Evolutionary conservation across 2,888 invertebrate genomes (phyloP).

Genomic region (Habroteleia sp.): DNA sequence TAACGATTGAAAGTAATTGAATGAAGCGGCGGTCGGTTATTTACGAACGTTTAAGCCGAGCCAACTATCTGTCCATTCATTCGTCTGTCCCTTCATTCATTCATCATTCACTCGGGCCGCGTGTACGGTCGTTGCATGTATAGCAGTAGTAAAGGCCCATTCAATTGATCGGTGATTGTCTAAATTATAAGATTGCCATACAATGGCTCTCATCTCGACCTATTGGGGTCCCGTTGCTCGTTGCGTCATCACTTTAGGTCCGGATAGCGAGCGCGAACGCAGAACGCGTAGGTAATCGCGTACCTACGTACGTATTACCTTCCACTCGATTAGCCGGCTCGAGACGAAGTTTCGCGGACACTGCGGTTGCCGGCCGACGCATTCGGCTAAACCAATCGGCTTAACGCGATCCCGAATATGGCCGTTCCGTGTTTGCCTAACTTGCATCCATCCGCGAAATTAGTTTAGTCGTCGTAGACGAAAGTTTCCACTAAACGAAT

Average conservation of each 20-base stretch:
- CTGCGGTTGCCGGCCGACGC: conserved; percentile 6
- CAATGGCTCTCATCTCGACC: conserved; percentile 81
- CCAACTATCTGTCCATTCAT: conserved; percentile 82
- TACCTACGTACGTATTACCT: conserved; percentile 48
- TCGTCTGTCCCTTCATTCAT: conserved; percentile 82
- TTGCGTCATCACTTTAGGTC: conserved; percentile 81
- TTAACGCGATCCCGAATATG: conserved; percentile 68
- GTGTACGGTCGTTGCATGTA: conserved; percentile 79
- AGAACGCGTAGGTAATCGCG: conserved; percentile 69
- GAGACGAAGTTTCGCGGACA: conserved; percentile 30
- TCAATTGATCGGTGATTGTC: conserved; percentile 82
- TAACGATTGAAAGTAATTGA: conserved; percentile 82
- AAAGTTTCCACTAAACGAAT: conserved; percentile 75
- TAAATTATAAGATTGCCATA: conserved; percentile 82
- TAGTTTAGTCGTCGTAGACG: conserved; percentile 75
- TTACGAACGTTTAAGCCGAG: conserved; percentile 81
- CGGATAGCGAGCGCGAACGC: conserved; percentile 76
- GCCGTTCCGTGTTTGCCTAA: conserved; percentile 77
- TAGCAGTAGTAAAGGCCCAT: conserved; percentile 81
- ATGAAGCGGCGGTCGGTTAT: conserved; percentile 81
- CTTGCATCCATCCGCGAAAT: conserved; percentile 76
- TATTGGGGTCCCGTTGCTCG: conserved; percentile 80
- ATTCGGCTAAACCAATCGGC: background rate
- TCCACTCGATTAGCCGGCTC: conserved; percentile 22
- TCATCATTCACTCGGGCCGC: conserved; percentile 80